Conservation (phyloP, 2,113 vertebrate genomes). For the Dunckerocampus dactyliophorus region DNA sequence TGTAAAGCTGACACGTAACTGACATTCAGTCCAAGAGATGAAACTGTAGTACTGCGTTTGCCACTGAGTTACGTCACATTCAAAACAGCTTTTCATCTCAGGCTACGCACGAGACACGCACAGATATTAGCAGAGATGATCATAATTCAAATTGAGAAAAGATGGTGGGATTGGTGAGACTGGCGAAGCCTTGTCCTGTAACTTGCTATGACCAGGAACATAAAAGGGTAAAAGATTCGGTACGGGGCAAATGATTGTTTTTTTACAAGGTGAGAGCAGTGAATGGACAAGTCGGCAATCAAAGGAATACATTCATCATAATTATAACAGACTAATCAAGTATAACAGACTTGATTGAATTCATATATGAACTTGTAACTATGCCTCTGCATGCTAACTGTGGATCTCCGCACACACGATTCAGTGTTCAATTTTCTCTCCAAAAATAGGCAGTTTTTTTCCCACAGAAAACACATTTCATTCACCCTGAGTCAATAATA, state of each 20-base stretch:
- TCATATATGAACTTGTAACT: no score
- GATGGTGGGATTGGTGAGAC: conserved; percentile 6
- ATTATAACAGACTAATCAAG: no score
- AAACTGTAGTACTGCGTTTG: not conserved
- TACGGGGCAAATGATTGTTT: conserved; percentile 51
- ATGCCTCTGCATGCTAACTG: no score
- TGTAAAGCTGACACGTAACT: conserved; percentile 8
- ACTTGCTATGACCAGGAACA: conserved; percentile 16
- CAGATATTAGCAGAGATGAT: not conserved
- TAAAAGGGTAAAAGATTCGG: conserved; percentile 1
- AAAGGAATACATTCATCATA: no score
- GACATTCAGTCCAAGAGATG: not conserved
- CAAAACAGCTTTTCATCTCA: not conserved
- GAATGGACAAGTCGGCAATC: no score
- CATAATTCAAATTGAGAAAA: conserved; percentile 15
- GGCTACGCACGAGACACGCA: not conserved
- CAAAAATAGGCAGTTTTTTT: no score
- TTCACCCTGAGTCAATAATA: no score
- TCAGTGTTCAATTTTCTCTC: no score
- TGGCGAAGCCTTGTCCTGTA: not conserved
- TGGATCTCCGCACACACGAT: no score
- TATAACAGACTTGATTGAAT: no score
- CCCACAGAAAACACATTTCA: no score
- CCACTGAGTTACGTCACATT: not conserved
- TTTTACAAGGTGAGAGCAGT: not conserved